phyloP scores from a whole-genome alignment of 2,888 invertebrate species.

The Nycteola revayana region DNA sequence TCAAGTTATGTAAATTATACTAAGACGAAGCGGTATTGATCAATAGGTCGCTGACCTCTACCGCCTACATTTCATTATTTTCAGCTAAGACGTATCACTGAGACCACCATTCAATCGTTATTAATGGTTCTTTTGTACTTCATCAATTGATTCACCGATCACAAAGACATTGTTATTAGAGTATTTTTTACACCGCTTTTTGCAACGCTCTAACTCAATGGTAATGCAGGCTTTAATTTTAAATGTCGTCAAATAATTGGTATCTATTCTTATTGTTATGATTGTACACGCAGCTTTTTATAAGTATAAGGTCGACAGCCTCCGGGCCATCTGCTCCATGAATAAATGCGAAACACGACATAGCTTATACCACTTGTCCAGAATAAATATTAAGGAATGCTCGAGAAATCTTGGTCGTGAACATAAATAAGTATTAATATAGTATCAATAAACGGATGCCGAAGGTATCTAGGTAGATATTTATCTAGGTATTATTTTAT shows the following conservation, averaged over 20 bases:
- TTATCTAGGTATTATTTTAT: background rate
- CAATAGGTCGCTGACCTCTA: slow-evolving; percentile 66
- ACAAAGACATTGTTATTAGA: slow-evolving; percentile 33
- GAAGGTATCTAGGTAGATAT: too few species aligned
- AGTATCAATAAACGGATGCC: too few species aligned
- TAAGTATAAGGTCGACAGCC: slow-evolving; percentile 63
- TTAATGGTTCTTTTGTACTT: slow-evolving; percentile 40
- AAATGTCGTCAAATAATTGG: slow-evolving; percentile 57
- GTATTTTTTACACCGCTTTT: slow-evolving; percentile 44
- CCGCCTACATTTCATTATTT: slow-evolving; percentile 52
- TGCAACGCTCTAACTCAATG: slow-evolving; percentile 44
- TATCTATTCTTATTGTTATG: slow-evolving; percentile 58
- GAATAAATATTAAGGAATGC: slow-evolving; percentile 31
- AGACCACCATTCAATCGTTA: slow-evolving; percentile 39
- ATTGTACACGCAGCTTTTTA: slow-evolving; percentile 53
- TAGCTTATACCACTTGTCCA: slow-evolving; percentile 39
- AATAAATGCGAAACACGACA: slow-evolving; percentile 56
- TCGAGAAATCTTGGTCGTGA: slow-evolving; percentile 3
- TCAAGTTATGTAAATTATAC: slow-evolving; percentile 78
- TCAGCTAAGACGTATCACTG: slow-evolving; percentile 44
- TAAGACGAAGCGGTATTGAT: slow-evolving; percentile 66
- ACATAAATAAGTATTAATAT: too few species aligned
- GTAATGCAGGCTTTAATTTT: slow-evolving; percentile 44
- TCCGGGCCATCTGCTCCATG: slow-evolving; percentile 53
- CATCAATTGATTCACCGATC: slow-evolving; percentile 30